Evolutionary conservation across 1,140 invertebrate species (phyloP).

Genomic region (Temnothorax curvispinosus): DNA sequence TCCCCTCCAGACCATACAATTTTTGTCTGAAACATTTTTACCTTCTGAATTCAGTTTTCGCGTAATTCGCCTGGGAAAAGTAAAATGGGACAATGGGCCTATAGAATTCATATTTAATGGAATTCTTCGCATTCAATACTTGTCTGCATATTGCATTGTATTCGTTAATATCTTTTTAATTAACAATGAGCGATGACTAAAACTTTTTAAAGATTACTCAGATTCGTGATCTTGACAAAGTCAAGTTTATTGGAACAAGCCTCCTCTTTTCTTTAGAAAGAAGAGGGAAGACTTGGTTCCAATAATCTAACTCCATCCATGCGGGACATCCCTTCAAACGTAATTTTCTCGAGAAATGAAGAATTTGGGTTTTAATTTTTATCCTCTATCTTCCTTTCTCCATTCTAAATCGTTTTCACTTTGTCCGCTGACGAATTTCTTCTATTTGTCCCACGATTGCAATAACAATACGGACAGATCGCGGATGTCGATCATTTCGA

Average conservation of each 20-base stretch:
- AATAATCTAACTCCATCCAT: neutral
- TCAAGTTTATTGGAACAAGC: neutral
- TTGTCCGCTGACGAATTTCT: neutral
- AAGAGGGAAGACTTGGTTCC: too few relatives aligned
- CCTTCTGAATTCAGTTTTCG: too few relatives aligned
- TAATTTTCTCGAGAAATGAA: neutral
- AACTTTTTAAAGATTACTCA: neutral
- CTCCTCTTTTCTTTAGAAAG: neutral
- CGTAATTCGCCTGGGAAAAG: too few relatives aligned
- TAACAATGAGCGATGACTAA: neutral
- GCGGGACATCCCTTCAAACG: neutral
- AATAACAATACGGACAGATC: neutral
- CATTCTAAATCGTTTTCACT: neutral
- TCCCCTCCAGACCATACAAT: too few relatives aligned
- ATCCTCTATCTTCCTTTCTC: neutral
- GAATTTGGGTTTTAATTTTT: neutral
- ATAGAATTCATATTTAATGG: neutral
- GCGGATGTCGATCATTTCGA: neutral
- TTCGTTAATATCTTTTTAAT: neutral
- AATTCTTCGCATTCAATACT: neutral
- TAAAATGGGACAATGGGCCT: too few relatives aligned
- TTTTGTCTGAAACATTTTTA: too few relatives aligned
- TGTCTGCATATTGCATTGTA: neutral
- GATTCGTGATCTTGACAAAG: neutral
- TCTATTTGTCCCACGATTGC: neutral